Evolutionary conservation across 2,113 vertebrate genomes (phyloP).

Genomic region (Anarhynchus alexandrinus): DNA sequence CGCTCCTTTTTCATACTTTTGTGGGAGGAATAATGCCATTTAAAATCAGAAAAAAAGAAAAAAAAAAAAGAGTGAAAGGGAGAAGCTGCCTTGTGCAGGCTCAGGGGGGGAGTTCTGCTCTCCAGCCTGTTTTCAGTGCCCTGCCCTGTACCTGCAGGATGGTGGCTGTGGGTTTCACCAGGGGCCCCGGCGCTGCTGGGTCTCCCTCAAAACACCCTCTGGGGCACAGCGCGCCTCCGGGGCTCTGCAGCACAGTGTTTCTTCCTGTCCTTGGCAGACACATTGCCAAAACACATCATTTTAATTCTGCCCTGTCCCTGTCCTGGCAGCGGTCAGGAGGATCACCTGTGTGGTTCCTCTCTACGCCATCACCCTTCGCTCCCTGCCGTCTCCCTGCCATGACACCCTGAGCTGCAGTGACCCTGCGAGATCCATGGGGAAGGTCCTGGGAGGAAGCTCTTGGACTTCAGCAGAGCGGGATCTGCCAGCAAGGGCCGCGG

Average conservation of each 20-base stretch:
- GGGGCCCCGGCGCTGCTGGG: accelerated
- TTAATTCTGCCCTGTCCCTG: not conserved
- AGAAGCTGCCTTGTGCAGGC: accelerated
- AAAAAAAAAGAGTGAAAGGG: not conserved
- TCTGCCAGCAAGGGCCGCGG: accelerated
- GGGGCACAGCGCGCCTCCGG: not conserved
- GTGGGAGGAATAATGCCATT: accelerated
- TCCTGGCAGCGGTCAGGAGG: too few species aligned
- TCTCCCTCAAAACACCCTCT: too few species aligned
- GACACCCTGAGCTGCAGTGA: accelerated
- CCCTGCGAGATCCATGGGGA: not conserved
- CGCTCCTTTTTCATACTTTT: not conserved
- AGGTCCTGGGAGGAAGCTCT: not conserved
- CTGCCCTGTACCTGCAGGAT: accelerated
- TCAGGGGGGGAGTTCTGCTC: accelerated
- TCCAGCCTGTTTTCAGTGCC: too few species aligned
- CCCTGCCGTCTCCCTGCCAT: accelerated
- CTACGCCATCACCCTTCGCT: accelerated
- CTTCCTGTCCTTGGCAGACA: accelerated
- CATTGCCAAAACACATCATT: accelerated
- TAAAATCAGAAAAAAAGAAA: not conserved
- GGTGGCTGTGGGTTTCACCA: not conserved
- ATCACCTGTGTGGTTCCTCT: accelerated
- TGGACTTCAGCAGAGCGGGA: not conserved
- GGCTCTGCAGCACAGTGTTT: accelerated